These are phyloP conservation scores for Maccullochella peelii DNA, from an alignment of 2,113 vertebrate genomes.

Conservation along the genomic window DNA sequence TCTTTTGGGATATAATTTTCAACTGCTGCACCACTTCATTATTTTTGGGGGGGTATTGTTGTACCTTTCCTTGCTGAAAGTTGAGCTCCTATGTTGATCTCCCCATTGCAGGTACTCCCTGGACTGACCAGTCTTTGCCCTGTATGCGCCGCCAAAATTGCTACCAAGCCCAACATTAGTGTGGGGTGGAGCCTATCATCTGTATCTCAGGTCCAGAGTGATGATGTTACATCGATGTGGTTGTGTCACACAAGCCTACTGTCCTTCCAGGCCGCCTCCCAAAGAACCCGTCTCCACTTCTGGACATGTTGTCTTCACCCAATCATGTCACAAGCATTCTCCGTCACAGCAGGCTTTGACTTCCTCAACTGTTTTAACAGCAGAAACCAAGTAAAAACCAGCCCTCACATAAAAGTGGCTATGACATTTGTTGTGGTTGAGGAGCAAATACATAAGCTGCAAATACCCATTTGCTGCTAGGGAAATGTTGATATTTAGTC, in stretches of 20 bases:
- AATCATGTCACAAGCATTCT: background rate
- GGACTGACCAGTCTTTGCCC: background rate
- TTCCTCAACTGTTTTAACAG: background rate
- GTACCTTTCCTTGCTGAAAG: background rate
- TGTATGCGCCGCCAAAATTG: background rate
- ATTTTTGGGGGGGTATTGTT: background rate
- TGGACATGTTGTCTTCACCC: background rate
- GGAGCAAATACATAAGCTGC: no score
- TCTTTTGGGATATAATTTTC: background rate
- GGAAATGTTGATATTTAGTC: no score
- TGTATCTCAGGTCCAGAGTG: background rate
- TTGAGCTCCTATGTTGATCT: background rate
- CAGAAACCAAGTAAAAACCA: no score
- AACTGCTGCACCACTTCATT: background rate
- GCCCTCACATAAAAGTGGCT: no score
- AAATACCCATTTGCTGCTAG: no score
- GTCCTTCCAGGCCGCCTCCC: background rate
- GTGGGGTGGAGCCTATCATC: background rate
- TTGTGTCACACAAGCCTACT: background rate
- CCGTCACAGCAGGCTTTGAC: background rate
- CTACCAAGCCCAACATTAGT: background rate
- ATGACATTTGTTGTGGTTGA: no score
- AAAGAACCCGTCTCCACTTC: background rate
- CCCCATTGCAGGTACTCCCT: background rate
- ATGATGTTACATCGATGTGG: background rate